Evolutionary conservation across 1,140 invertebrate species (phyloP).

Genomic region (Pseudachorutes palmiensis): DNA sequence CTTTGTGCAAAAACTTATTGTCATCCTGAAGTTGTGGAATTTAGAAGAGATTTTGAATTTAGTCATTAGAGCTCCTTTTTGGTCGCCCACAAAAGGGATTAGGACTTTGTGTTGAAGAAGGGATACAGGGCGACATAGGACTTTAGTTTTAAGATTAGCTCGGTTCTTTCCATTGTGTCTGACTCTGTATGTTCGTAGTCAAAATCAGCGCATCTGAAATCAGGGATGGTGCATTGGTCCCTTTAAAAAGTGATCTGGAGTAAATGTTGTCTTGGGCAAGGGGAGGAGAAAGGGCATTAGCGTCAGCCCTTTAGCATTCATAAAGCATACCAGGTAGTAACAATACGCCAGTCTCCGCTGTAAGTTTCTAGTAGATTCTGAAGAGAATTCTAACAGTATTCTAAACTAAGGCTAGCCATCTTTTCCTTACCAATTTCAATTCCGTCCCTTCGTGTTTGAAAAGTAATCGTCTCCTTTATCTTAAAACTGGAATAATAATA

Average conservation of each 20-base stretch:
- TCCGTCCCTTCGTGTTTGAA: background rate
- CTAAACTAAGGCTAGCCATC: background rate
- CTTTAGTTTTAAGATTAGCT: too few relatives aligned
- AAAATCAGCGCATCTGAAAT: too few relatives aligned
- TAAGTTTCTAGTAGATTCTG: too few relatives aligned
- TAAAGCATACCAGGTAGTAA: background rate
- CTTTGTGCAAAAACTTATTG: too few relatives aligned
- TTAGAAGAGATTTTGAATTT: too few relatives aligned
- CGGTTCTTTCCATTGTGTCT: background rate
- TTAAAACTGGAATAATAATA: background rate
- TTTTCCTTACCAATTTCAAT: background rate
- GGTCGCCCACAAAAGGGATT: too few relatives aligned
- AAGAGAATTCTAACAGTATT: too few relatives aligned
- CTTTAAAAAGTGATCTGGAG: constrained; percentile 1
- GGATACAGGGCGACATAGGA: too few relatives aligned
- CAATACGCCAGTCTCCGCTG: background rate
- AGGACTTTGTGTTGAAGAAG: too few relatives aligned
- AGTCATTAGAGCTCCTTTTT: too few relatives aligned
- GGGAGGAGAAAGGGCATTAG: constrained; percentile 1
- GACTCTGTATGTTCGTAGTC: background rate
- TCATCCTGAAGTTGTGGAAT: too few relatives aligned
- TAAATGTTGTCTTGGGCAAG: background rate
- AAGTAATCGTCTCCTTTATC: background rate
- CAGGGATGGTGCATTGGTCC: background rate
- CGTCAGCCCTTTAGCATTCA: constrained; percentile 2